phyloP scores from a whole-genome alignment of 2,888 invertebrate species.

The Stenoptilia bipunctidactyla region DNA sequence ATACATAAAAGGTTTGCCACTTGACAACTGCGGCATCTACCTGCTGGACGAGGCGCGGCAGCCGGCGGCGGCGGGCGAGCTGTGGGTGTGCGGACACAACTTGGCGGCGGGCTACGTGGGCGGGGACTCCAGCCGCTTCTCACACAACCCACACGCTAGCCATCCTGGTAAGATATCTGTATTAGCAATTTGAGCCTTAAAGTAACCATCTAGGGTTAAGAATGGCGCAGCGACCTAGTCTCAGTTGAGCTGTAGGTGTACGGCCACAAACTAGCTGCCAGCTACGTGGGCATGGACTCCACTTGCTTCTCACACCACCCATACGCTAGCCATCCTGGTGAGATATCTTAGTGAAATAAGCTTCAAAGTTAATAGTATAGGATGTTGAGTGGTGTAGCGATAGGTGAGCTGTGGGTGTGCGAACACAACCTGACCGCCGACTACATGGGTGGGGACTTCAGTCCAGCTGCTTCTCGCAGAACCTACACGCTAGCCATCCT shows the following conservation, averaged over 20 bases:
- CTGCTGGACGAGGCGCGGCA: constrained; percentile 81
- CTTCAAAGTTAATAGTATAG: too few species aligned
- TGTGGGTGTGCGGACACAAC: constrained; percentile 85
- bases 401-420: constrained; percentile 87
- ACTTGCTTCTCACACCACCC: too few species aligned
- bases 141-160: constrained; percentile 79
- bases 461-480: constrained; percentile 81
- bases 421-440: constrained; percentile 85
- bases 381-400: too few species aligned
- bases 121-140: constrained; percentile 80
- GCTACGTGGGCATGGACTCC: too few species aligned
- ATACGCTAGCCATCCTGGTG: too few species aligned
- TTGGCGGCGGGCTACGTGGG: constrained; percentile 86
- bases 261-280: too few species aligned
- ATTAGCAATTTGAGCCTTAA: too few species aligned
- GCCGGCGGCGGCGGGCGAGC: constrained; percentile 83
- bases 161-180: constrained; percentile 53
- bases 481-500: constrained; percentile 74
- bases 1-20: constrained; percentile 79
- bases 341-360: too few species aligned
- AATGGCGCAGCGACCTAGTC: too few species aligned
- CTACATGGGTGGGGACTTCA: constrained; percentile 83
- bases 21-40: constrained; percentile 86
- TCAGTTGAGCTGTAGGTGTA: too few species aligned
- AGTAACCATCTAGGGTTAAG: too few species aligned